phyloP scores from a whole-genome alignment of 1,140 invertebrate genomes.

The Drosophila sproati region DNA sequence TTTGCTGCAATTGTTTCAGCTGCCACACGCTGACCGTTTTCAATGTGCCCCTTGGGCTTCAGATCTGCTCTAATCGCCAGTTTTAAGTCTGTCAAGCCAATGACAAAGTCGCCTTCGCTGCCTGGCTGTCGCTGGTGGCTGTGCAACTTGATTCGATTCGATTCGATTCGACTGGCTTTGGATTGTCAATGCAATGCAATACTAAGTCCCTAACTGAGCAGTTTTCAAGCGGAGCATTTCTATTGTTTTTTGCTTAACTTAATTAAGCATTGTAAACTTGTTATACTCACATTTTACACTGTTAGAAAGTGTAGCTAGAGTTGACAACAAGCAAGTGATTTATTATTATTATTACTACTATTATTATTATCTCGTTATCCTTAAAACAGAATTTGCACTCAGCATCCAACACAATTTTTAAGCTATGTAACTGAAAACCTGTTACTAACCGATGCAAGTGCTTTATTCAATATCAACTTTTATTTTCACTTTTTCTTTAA shows the following conservation, averaged over 20 bases:
- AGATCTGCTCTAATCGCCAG: constrained; percentile 49
- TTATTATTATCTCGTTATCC: too few relatives aligned
- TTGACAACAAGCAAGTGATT: too few relatives aligned
- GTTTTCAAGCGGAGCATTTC: constrained; percentile 47
- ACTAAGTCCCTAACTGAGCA: constrained; percentile 48
- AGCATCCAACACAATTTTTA: neutral
- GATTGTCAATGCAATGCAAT: constrained; percentile 35
- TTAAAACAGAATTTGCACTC: too few relatives aligned
- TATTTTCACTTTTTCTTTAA: neutral
- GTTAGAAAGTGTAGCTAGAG: neutral
- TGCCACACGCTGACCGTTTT: neutral
- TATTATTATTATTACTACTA: too few relatives aligned
- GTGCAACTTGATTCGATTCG: constrained; percentile 41
- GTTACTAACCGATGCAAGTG: too few relatives aligned
- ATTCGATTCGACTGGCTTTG: constrained; percentile 35
- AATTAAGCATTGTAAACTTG: constrained; percentile 54
- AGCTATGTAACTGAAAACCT: too few relatives aligned
- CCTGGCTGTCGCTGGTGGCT: constrained; percentile 10
- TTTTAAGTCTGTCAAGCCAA: constrained; percentile 24
- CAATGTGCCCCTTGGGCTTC: constrained; percentile 49
- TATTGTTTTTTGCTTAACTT: constrained; percentile 61
- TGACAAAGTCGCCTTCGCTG: constrained; percentile 7
- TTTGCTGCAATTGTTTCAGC: constrained; percentile 61
- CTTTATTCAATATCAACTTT: too few relatives aligned
- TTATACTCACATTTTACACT: constrained; percentile 1